phyloP scores from a whole-genome alignment of 2,113 vertebrate genomes.

The Macaca mulatta region DNA sequence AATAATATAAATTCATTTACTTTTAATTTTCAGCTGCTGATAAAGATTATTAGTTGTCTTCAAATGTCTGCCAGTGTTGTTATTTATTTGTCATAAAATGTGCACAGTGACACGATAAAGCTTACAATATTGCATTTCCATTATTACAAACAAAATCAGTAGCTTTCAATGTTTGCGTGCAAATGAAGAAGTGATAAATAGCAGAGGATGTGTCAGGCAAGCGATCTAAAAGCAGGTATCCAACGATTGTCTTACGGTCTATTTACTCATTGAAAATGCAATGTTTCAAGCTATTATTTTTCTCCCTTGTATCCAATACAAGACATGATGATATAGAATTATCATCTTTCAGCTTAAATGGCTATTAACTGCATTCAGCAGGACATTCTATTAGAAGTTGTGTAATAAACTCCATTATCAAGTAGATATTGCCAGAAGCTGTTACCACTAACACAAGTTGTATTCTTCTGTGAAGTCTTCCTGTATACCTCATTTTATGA shows the following conservation, averaged over 20 bases:
- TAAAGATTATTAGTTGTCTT: neutral
- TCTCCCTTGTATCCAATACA: neutral
- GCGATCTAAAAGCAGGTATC: neutral
- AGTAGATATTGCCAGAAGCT: conserved; percentile 10
- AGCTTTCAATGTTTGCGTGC: neutral
- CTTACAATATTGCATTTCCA: neutral
- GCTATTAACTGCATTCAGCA: conserved; percentile 43
- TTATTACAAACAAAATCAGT: neutral
- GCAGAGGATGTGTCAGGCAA: neutral
- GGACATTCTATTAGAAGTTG: neutral
- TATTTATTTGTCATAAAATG: neutral
- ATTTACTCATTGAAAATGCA: neutral
- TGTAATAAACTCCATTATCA: neutral
- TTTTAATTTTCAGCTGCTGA: neutral
- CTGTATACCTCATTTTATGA: neutral
- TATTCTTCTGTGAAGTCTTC: conserved; percentile 33
- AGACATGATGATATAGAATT: neutral
- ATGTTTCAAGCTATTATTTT: neutral
- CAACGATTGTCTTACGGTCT: neutral
- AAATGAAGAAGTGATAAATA: neutral
- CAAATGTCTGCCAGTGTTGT: neutral
- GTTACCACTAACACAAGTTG: neutral
- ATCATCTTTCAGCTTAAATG: conserved; percentile 45
- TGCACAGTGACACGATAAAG: neutral
- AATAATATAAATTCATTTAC: neutral